Base-by-base conservation (phyloP, 2,113 vertebrate species). In the Catharus bicknelli region DNA sequence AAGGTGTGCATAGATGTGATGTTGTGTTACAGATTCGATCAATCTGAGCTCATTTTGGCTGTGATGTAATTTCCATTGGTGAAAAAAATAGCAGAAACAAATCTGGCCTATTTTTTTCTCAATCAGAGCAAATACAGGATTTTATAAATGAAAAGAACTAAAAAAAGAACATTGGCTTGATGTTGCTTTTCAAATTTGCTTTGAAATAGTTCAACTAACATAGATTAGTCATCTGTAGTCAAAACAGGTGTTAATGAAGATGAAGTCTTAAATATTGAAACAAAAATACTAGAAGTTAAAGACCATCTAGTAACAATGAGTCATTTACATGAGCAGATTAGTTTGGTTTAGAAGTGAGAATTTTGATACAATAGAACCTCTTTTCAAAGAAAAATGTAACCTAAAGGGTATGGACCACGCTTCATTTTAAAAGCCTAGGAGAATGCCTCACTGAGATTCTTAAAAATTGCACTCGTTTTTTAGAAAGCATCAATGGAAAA, bases 351-450 rank as follows among this genome's bases (percentile, higher is more conserved):
- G 66, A 67, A 82, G 10, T 2, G 7, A 85, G 95, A 87, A 75
- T 4, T 78, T 88, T 0, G 1, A 9, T 92, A 47, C 51, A 87
- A 51, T 58, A 87, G 50, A 43, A 64, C 51, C 53, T 42, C 26
- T 78, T 84, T 87, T 83, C 48, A 43, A 85, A 93, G 53, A 57
- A 83, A 94, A 90, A 68, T 32, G 43, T 19, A 73, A 34, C 61
- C 79, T 91, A 62, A 94, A 91, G 54, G 8, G 6, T 86, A 78
- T 43, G 40, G 26, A 90, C 13, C 32, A 74, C 20, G 66, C 27
- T 86, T 92, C n/a, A 62, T 93, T 94, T 94, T 59, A 77, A 89
- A 97, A 95, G 22, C 20, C 30, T 86, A 67, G 21, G 25, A 89
- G 51, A 95, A 83, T 26, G 32, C 91, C 66, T 94, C 42, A n/a